A percentile compares a stretch with the other conserved stretches of the same genome.
Evolutionary conservation across 1,140 invertebrate genomes (phyloP).

Genomic region (Leptopilina clavipes): DNA sequence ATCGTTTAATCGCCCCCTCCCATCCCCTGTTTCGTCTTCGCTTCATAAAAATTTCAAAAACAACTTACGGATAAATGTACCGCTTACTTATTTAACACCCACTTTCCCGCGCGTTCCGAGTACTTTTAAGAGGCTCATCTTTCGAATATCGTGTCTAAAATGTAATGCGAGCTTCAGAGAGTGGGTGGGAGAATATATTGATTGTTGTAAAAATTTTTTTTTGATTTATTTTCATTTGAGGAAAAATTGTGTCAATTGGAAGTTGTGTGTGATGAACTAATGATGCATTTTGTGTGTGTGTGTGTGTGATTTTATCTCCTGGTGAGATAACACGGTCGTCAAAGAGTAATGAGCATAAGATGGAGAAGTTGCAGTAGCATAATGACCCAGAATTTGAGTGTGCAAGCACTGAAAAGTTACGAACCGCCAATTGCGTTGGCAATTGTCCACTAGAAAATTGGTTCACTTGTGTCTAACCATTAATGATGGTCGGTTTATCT

Average conservation of each 20-base stretch:
- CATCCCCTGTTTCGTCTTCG: not conserved
- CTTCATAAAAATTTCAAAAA: conserved; percentile 17
- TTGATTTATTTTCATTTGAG: no score
- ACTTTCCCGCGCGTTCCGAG: not conserved
- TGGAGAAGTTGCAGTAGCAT: conserved; percentile 55
- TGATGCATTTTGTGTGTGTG: not conserved
- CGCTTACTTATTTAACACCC: conserved; percentile 9
- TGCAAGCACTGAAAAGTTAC: conserved; percentile 59
- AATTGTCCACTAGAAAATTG: conserved; percentile 66
- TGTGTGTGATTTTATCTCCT: not conserved
- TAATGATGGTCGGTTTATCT: conserved; percentile 61
- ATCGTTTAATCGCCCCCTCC: conserved; percentile 15
- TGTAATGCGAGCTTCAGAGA: not conserved
- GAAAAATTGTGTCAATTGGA: no score
- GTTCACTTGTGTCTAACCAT: conserved; percentile 61
- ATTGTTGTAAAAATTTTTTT: no score
- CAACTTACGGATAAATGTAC: conserved; percentile 1
- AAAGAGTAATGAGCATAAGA: conserved; percentile 1
- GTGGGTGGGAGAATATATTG: not conserved
- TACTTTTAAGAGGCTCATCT: conserved; percentile 6
- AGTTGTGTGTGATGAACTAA: not conserved
- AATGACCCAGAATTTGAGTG: conserved; percentile 59
- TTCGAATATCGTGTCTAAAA: conserved; percentile 8
- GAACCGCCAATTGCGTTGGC: conserved; percentile 61
- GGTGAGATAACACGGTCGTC: not conserved